Evolutionary conservation across 2,797 vertebrate genomes (phyloP).

Genomic region (Sitta carolinensis): DNA sequence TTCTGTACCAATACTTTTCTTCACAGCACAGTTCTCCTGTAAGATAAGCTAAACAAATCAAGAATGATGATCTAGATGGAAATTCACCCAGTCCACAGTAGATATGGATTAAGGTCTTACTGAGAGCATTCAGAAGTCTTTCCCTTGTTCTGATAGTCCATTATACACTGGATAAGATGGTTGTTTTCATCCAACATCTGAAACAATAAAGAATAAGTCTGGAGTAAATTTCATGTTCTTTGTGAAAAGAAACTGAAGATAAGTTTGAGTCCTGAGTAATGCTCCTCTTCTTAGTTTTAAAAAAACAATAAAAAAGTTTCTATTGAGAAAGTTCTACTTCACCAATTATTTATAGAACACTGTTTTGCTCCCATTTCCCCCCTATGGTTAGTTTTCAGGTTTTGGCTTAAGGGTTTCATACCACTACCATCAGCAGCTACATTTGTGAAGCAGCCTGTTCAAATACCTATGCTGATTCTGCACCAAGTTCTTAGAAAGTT

Average conservation of each 20-base stretch:
- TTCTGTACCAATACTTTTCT: background rate
- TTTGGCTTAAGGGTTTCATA: background rate
- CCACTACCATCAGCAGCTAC: background rate
- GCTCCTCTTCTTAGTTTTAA: background rate
- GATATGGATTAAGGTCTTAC: constrained; percentile 81
- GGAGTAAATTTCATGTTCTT: background rate
- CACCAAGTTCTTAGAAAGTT: background rate
- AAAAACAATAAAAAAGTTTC: background rate
- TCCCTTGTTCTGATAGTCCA: constrained; percentile 99
- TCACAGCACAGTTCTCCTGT: background rate
- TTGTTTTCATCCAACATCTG: constrained; percentile 99
- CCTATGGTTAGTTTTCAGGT: background rate
- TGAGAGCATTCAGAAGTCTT: constrained; percentile 99
- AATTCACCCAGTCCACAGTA: constrained; percentile 23
- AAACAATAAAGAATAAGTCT: constrained; percentile 58
- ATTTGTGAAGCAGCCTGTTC: background rate
- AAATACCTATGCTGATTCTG: background rate
- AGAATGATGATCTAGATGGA: background rate
- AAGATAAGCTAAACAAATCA: background rate
- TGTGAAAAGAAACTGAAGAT: background rate
- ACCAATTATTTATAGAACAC: background rate
- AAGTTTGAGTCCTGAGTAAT: background rate
- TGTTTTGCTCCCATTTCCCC: background rate
- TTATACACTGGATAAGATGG: constrained; percentile 98
- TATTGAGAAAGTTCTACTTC: background rate